Base-by-base conservation (phyloP, 2,113 vertebrate genomes). In the Dicerorhinus sumatrensis region DNA sequence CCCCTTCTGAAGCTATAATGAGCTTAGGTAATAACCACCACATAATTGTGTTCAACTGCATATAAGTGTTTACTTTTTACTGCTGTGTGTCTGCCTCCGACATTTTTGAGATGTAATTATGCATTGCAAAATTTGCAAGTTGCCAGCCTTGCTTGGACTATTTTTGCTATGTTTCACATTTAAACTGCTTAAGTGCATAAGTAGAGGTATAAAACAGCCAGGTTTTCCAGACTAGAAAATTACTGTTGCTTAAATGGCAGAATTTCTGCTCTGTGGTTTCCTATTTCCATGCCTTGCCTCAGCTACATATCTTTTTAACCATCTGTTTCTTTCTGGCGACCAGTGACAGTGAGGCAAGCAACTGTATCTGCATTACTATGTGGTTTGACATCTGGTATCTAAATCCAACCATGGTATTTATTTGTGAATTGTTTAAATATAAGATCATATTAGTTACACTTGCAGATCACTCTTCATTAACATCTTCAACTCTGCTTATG, bases 281-380 rank as follows among this genome's bases (percentile, higher is more conserved):
- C 36, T 94, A 85, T 97, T 91, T 80, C 70, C n/a, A 90, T 3
- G 3, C 77, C 69, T 91, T 97, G 36, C 87, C 91, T 91, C 29
- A 2, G 60, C 17, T 96, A 82, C 92, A 51, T 83, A 79, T 92
- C 97, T 98, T 95, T 88, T 98, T 97, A 98, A 97, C 98, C 98
- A 98, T 98, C 98, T 98, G 98, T 93, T 98, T 98, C 97, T 97
- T 98, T 93, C 98, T 98, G 98, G 97, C 96, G 82, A 96, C 96
- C 85, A 95, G 97, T 86, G 93, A 85, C 87, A 92, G 90, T 81
- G 96, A 98, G 84, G 97, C 96, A 97, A 97, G 94, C 95, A 95
- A 97, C 98, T 98, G 96, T 95, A 97, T 97, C 95, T 94, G 77
- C 84, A 92, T 95, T 91, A 97, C 92, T 98, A 85, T 97, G 97